Evolutionary conservation across 2,888 invertebrate genomes (phyloP).

Genomic region (Trypoxylon attenuatum): DNA sequence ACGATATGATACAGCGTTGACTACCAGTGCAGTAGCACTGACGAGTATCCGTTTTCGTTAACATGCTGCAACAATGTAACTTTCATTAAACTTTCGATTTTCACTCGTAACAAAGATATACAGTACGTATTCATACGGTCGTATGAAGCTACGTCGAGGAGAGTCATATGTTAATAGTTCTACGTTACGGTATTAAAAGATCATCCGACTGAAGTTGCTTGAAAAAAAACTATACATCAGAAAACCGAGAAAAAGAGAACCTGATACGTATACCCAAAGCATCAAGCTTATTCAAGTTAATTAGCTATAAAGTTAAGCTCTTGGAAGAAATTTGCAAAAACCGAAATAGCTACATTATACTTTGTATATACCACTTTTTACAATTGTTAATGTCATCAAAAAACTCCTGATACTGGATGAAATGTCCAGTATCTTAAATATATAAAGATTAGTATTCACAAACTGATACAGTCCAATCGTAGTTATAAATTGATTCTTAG

Average conservation of each 20-base stretch:
- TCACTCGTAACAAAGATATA: no score
- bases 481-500: background rate
- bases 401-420: no score
- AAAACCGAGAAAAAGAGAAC: constrained; percentile 2
- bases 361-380: background rate
- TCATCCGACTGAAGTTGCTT: no score
- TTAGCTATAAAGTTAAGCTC: constrained; percentile 28
- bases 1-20: constrained; percentile 46
- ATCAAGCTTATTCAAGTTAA: constrained; percentile 45
- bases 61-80: constrained; percentile 8
- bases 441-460: constrained; percentile 5
- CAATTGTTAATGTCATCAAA: background rate
- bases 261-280: constrained; percentile 39
- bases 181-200: constrained; percentile 2
- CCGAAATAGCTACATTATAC: background rate
- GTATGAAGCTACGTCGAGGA: no score
- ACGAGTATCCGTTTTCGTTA: constrained; percentile 49
- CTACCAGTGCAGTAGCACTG: constrained; percentile 60
- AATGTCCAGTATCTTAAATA: constrained; percentile 8
- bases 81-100: constrained; percentile 70
- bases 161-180: constrained; percentile 3
- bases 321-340: constrained; percentile 23
- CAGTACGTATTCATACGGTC: no score
- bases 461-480: background rate
- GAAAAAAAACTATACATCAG: constrained; percentile 4